Percentiles rank a stretch among this genome's conserved stretches.
Evolutionary conservation across 2,113 vertebrate genomes (phyloP).

Genomic region (Serilophus lunatus): DNA sequence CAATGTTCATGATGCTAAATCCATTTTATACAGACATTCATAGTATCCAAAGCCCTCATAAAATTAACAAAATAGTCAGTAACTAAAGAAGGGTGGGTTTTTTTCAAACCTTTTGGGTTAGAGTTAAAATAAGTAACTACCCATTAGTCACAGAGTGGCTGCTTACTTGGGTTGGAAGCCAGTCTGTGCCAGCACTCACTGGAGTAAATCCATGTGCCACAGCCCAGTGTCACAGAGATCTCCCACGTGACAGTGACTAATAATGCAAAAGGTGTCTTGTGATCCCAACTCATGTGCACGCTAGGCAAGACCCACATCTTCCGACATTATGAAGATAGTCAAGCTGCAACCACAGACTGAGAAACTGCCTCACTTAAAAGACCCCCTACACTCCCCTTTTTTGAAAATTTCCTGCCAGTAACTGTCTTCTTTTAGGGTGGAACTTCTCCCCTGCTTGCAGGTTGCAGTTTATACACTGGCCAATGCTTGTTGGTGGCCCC

Average conservation of each 20-base stretch:
- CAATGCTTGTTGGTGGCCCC: neutral
- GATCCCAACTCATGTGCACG: neutral
- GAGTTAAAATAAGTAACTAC: neutral
- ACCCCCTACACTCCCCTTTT: neutral
- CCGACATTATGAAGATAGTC: neutral
- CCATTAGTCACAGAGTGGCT: neutral
- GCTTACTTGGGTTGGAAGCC: neutral
- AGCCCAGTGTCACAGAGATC: neutral
- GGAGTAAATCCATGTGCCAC: neutral
- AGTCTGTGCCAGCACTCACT: neutral
- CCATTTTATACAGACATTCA: neutral
- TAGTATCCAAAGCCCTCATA: neutral
- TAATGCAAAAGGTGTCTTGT: neutral
- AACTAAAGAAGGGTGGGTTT: neutral
- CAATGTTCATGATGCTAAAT: neutral
- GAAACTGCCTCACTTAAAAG: neutral
- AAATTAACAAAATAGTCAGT: neutral
- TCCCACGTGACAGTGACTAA: neutral
- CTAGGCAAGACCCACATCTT: neutral
- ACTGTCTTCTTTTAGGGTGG: neutral
- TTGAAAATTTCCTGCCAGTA: neutral
- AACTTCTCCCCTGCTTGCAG: neutral
- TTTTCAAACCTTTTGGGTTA: neutral
- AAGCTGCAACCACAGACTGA: neutral
- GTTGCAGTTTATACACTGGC: neutral